These are phyloP conservation scores for Caenorhabditis sp. DNA, from an alignment of 2,888 invertebrate species.

Conservation along the genomic window DNA sequence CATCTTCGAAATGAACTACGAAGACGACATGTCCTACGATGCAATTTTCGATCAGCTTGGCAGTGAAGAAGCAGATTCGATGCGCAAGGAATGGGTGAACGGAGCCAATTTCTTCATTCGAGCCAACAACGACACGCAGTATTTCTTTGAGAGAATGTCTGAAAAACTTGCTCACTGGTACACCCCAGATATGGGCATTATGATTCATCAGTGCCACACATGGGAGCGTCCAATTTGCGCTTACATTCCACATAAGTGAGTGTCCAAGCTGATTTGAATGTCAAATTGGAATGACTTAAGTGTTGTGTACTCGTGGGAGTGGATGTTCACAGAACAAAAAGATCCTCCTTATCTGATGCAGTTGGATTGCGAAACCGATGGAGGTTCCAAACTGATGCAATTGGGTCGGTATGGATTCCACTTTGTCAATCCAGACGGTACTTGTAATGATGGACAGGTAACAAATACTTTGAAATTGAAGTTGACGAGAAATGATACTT, in stretches of 20 bases:
- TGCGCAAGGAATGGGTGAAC: constrained; percentile 78
- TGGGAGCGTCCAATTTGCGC: constrained; percentile 74
- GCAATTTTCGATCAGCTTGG: constrained; percentile 78
- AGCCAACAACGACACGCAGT: constrained; percentile 75
- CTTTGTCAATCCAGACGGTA: constrained; percentile 75
- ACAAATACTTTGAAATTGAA: no score
- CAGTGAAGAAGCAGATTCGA: constrained; percentile 67
- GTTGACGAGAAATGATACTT: no score
- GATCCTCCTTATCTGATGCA: constrained; percentile 77
- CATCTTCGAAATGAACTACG: constrained; percentile 76
- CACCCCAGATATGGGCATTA: constrained; percentile 79
- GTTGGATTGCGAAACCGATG: constrained; percentile 78
- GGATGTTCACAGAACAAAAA: constrained; percentile 78
- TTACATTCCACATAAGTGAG: constrained; percentile 78
- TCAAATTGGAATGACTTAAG: constrained; percentile 56
- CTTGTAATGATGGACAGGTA: constrained; percentile 71
- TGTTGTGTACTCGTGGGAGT: constrained; percentile 78
- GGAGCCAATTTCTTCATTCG: constrained; percentile 78
- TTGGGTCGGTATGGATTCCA: constrained; percentile 77
- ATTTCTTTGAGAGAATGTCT: constrained; percentile 76
- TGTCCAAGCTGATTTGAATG: not conserved
- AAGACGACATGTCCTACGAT: constrained; percentile 73
- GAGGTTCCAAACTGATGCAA: constrained; percentile 76
- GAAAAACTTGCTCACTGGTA: constrained; percentile 76
- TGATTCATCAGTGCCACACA: constrained; percentile 79